Conservation (phyloP, 2,113 vertebrate genomes). For the Psephotus haematonotus region DNA sequence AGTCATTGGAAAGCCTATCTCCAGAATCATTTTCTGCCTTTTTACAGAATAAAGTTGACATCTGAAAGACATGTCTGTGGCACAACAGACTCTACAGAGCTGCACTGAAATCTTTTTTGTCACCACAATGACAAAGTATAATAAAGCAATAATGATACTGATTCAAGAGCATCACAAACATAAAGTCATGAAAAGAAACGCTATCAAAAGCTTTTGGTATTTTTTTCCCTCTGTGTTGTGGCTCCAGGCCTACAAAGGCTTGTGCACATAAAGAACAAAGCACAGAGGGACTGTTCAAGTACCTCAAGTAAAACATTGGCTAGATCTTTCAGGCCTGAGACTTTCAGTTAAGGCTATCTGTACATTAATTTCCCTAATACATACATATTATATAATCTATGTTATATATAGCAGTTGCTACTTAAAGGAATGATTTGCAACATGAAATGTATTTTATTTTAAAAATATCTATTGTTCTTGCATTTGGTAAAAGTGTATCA, state of each 20-base stretch:
- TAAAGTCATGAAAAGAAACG: background rate
- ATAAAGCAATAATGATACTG: slow-evolving; percentile 14
- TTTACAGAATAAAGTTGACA: background rate
- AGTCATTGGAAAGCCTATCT: background rate
- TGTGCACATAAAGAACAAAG: background rate
- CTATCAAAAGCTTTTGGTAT: background rate
- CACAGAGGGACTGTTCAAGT: background rate
- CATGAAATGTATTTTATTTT: background rate
- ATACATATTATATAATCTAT: background rate
- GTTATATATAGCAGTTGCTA: background rate
- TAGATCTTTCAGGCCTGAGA: background rate
- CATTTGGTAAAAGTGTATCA: background rate
- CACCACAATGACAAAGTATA: background rate
- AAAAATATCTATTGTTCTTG: background rate
- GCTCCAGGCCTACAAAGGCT: background rate
- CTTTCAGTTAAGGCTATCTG: background rate
- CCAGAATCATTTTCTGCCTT: background rate
- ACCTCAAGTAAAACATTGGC: background rate
- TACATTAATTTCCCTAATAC: background rate
- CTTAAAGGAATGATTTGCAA: background rate
- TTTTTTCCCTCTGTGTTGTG: background rate
- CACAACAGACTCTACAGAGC: background rate
- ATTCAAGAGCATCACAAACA: background rate
- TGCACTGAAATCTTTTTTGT: slow-evolving; percentile 5
- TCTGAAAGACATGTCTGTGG: background rate